Evolutionary conservation across 2,888 invertebrate species (phyloP), one percentile per base, ranked within the genome.

Genomic region (Lasius platythorax): DNA sequence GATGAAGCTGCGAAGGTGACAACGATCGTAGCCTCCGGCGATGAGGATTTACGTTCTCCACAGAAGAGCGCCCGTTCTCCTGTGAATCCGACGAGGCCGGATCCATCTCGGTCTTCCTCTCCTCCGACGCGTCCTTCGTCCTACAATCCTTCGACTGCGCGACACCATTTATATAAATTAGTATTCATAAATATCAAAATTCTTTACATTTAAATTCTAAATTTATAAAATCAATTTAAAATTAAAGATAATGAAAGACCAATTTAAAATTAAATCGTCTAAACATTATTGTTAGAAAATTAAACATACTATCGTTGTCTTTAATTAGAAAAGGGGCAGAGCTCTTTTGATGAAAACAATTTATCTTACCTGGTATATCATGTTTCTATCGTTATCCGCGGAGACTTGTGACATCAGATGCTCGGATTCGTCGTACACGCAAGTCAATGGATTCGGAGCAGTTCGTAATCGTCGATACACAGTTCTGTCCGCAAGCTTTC

Each of bases 21-120:
- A 91, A 64, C 9, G 91, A 91, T 12, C 90, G 90, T 9, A 90
- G 43, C 15, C 91, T 85, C 43, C 90, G 87, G 50, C 90, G 88
- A 43, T 84, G 85, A 53, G 90, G 84, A 50, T 79, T 61, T 8
- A 79, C 63, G 9, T 50, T 43, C 58, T 88, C 88, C 11, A 79
- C 75, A 15, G 28, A 18, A 1, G 82, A 70, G 11, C 50, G 53
- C 15, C 78, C 85, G 23, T 83, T 64, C 1, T 84, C 84, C 18
- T 86, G 90, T 0, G 61, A 28, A 50, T 85, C 75, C 9, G 89
- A 79, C 3, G 90, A 87, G 1, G 46, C 46, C 15, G 84, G 15
- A 28, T 90, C 79, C 8, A 76, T 84, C 9, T 90, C 81, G 18
- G 56, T 53, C 5, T 72, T 40, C 58, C 87, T 84, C 30, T 37